Percentiles rank a stretch among this genome's conserved stretches.
These are phyloP conservation scores for Mnemiopsis leidyi DNA, from an alignment of 37 sponge, comb jelly and placozoan genomes.

Conservation along the genomic window DNA sequence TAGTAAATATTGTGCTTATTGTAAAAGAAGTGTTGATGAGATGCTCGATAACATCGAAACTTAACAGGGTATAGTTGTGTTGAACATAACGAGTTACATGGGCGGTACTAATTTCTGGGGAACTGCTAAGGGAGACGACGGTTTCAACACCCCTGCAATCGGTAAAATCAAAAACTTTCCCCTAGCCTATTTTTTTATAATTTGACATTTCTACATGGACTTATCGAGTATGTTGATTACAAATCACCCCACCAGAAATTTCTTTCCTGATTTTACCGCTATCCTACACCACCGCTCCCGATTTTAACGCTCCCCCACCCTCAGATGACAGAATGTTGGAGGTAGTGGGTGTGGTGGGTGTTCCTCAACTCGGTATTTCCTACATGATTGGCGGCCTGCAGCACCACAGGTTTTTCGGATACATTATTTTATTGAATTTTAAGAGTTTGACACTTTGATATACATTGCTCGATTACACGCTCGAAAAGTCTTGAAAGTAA, in stretches of 20 bases:
- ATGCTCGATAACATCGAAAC: background rate
- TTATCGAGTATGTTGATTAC: too few relatives aligned
- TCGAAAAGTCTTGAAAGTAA: too few relatives aligned
- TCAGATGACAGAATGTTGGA: slow-evolving; percentile 90
- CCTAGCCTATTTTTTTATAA: too few relatives aligned
- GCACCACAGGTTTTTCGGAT: background rate
- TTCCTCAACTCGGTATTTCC: slow-evolving; percentile 70
- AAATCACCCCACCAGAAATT: too few relatives aligned
- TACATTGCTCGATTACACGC: too few relatives aligned
- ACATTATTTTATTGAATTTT: too few relatives aligned
- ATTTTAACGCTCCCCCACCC: slow-evolving; percentile 83
- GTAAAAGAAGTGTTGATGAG: background rate
- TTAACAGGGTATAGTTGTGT: background rate
- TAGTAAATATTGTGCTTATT: background rate
- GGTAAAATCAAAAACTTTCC: too few relatives aligned
- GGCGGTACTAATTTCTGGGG: slow-evolving; percentile 98
- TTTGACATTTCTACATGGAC: too few relatives aligned
- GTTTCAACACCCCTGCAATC: slow-evolving; percentile 39
- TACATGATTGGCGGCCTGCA: background rate
- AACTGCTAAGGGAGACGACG: slow-evolving; percentile 79
- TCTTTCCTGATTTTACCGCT: too few relatives aligned
- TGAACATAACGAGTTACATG: slow-evolving; percentile 80
- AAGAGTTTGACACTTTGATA: too few relatives aligned
- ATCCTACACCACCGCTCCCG: too few relatives aligned
- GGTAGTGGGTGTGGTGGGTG: slow-evolving; percentile 86